Evolutionary conservation across 2,888 invertebrate species (phyloP), one percentile per base, ranked within the genome.

Genomic region (Lithosia quadra): DNA sequence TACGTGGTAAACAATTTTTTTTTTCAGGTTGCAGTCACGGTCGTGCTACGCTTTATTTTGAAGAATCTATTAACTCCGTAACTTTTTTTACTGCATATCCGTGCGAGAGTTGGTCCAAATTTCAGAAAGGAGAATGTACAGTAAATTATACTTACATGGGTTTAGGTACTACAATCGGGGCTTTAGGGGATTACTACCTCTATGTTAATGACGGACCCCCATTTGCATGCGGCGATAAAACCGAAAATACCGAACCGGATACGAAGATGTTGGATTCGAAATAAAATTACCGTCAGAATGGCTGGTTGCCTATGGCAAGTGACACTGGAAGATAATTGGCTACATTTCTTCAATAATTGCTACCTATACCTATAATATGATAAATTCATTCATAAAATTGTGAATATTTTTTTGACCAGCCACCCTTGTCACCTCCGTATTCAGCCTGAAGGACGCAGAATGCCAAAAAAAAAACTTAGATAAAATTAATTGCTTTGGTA

Each of bases 1-100:
- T n/a, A n/a, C n/a, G n/a, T n/a, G 10, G 49, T 49, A 28, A 2
- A 67, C 69, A 15, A 18, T 39, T 58, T 77, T 39, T 73, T 81
- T 91, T 49, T 49, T 15, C 90, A 95, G 97, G 96, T 8, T 97
- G 97, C 89, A 97, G 97, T 84, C 97, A 97, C 86, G 96, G 96
- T 0, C 95, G 96, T 67, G 95, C 97, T 0, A 95, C 95, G 83
- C 87, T 93, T 74, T 96, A 95, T 79, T 97, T 96, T 86, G 95
- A 93, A 0, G 97, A 97, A 84, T 97, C 97, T 5, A 96, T 97
- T 60, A 88, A 91, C n/a, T 88, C 93, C 1, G 86, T 90, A 0
- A 82, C 82, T 53, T 95, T 95, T 0, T 97, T 97, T 84, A 85
- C 91, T 9, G 95, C 96, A 0, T 90, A 93, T 53, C 94, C 94